Base-by-base conservation (phyloP, 2,113 vertebrate species). In the Grammomys dolichurus region DNA sequence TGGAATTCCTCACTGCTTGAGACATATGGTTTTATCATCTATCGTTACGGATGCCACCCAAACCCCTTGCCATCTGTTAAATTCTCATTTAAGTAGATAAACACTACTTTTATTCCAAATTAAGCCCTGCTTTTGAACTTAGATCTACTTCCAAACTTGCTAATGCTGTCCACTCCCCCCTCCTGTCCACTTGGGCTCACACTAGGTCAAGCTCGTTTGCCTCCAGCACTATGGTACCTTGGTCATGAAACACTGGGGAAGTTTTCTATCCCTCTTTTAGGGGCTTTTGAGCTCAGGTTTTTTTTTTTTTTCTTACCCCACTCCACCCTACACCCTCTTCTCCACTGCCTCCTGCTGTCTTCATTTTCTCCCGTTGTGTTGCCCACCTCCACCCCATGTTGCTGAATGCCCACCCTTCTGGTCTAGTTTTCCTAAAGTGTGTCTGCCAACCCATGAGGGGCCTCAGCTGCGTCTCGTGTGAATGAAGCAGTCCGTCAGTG, bases 381-480 rank as follows among this genome's bases (percentile, higher is more conserved):
- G 36, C 13, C 73, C 36, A 36, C 58, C 75, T 70, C 22, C n/a
- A 9, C 63, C 26, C n/a, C 65, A 26, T 43, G 24, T 60, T 60
- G 40, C 22, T 56, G 63, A 54, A 58, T 36, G 48, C 73, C 48
- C 40, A 0, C n/a, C 10, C 40, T 84, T 77, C 26, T 28, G 17
- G 36, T 60, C 58, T 78, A 43, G 63, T 7, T 77, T 26, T 36
- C 26, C 63, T 51, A 13, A 10, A 33, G 28, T n/a, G 13, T 16
- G 48, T 63, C 93, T 14, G 67, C 80, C 69, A 58, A 6, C 40
- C 69, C 5, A 2, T 2, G 46, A 63, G 26, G 72, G 40, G 20
- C 11, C n/a, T 9, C 24, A 4, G n/a, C n/a, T 0, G 11, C 43
- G 0, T 4, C 26, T 88, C 36, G 0, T 10, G 22, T 56, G 24